Evolutionary conservation across 2,113 vertebrate species (phyloP).

Genomic region (Thalassoma bifasciatum): DNA sequence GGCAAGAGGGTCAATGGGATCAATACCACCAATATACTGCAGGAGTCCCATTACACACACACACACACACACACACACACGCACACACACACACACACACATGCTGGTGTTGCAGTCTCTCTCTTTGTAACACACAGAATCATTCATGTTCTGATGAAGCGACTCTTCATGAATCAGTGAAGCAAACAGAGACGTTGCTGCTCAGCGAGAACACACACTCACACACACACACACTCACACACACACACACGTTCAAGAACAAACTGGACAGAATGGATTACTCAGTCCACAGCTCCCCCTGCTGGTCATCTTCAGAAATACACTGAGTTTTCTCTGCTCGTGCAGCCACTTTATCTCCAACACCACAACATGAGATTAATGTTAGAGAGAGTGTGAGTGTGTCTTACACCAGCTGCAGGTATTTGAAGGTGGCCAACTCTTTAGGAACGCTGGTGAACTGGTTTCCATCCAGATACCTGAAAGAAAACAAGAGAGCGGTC

Average conservation of each 20-base stretch:
- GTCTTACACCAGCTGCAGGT: constrained; percentile 96
- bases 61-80: constrained; percentile 15
- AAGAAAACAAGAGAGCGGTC: constrained; percentile 6
- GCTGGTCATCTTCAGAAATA: constrained; percentile 21
- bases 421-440: constrained; percentile 90
- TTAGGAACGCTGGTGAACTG: constrained; percentile 92
- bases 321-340: background rate
- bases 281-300: constrained; percentile 60
- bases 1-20: constrained; percentile 24
- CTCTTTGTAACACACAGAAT: too few species aligned
- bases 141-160: too few species aligned
- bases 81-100: constrained; percentile 3
- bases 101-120: background rate
- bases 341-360: background rate
- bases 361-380: too few species aligned
- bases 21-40: constrained; percentile 3
- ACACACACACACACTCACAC: too few species aligned
- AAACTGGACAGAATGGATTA: background rate
- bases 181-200: too few species aligned
- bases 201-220: too few species aligned
- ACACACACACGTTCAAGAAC: too few species aligned
- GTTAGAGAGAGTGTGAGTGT: too few species aligned
- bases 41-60: constrained; percentile 1
- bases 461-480: constrained; percentile 97
- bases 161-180: too few species aligned